phyloP scores from a whole-genome alignment of 2,888 invertebrate species.

The Nebria salina region DNA sequence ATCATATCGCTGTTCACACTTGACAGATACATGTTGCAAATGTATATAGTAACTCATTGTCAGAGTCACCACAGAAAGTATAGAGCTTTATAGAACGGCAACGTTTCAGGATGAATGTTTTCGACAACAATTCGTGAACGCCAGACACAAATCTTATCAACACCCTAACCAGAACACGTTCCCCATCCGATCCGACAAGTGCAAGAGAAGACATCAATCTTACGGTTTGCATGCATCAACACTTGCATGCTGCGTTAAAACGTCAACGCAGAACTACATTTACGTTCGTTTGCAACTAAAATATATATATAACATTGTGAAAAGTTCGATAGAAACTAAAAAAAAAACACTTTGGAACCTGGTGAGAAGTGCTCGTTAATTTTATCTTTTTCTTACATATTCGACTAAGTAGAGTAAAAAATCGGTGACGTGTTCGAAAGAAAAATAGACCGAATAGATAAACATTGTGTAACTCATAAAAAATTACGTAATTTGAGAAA shows the following conservation, averaged over 20 bases:
- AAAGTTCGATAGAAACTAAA: neutral
- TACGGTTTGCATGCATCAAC: neutral
- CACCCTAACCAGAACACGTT: slow-evolving; percentile 1
- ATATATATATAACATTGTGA: neutral
- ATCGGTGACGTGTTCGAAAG: too few relatives aligned
- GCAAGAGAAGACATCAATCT: slow-evolving; percentile 1
- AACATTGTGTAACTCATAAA: too few relatives aligned
- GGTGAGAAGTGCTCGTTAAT: neutral
- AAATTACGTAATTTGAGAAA: too few relatives aligned
- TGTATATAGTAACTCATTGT: neutral
- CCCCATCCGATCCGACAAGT: neutral
- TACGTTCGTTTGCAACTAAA: neutral
- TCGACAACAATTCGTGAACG: neutral
- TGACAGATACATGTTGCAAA: neutral
- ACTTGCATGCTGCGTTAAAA: neutral
- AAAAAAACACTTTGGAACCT: neutral
- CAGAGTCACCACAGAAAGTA: neutral
- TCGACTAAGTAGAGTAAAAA: too few relatives aligned
- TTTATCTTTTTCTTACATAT: neutral
- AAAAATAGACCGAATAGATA: too few relatives aligned
- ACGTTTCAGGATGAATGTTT: neutral
- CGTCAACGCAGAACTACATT: neutral
- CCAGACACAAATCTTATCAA: neutral
- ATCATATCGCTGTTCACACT: neutral
- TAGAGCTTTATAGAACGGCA: neutral